Evolutionary conservation across 64 coral and sea anemone species (phyloP), one percentile per base, ranked within the genome.

Genomic region (Montipora foliosa): DNA sequence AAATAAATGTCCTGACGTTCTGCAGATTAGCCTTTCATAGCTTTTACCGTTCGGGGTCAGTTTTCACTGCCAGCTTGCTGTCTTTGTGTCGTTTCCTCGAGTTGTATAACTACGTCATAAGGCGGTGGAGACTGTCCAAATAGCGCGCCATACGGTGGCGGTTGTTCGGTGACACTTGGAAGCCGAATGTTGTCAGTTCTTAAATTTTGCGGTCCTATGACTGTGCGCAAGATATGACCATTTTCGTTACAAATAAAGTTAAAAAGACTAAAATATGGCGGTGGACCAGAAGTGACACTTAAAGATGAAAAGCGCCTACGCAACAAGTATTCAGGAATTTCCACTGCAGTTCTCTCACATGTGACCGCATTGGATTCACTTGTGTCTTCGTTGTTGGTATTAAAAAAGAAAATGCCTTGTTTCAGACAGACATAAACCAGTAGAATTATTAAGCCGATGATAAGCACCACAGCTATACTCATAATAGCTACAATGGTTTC

Each of bases 201-300:
- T 1, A 86, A 47, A 45, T 86, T 86, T 67, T 72, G 62, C 68
- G 68, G 68, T 72, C 64, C 82, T 0, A 86, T 50, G 19, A 86
- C 66, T 44, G 82, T 86, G 16, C 47, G 47, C n/a, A n/a, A 14
- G 19, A 86, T 50, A 17, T 86, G 46, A 11, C 82, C 82, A 72
- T 71, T 86, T 17, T 71, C 82, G 47, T 86, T 86, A 49, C 46
- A 71, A 72, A 50, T 71, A 13, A 86, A 86, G 44, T 68, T 86
- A 10, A 86, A 86, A 72, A 86, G 82, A 11, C 82, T 86, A 17
- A 86, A 86, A 86, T 86, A 86, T 50, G 82, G 82, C 66, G 82
- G 82, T 19, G 82, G 82, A 51, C 82, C 82, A 49, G 82, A 49
- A 45, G 60, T 50, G 59, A 72, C 49, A 46, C 82, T 86, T 19